phyloP scores from a whole-genome alignment of 2,888 invertebrate species.

The Pemphredon lugubris region DNA sequence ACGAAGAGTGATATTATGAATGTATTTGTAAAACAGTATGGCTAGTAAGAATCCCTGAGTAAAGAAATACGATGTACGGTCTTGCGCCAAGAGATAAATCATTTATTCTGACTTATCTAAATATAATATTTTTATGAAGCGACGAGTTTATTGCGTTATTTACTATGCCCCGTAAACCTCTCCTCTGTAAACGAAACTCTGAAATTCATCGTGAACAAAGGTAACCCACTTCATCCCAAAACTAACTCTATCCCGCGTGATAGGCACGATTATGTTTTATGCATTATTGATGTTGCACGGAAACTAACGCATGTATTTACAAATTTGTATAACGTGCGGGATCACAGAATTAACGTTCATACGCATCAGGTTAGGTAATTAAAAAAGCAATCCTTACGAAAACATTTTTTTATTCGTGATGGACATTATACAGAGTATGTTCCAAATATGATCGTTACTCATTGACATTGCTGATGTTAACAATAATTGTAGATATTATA shows the following conservation, averaged over 20 bases:
- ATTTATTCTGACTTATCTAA: conserved; percentile 72
- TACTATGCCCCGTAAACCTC: conserved; percentile 11
- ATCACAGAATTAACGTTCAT: no score
- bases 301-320: no score
- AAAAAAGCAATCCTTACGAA: conserved; percentile 62
- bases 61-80: conserved; percentile 64
- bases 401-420: conserved; percentile 69
- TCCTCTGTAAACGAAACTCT: no score
- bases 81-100: conserved; percentile 67
- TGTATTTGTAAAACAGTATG: conserved; percentile 65
- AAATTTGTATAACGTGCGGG: no score
- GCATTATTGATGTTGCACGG: no score
- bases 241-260: no score
- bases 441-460: conserved; percentile 65
- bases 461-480: conserved; percentile 61
- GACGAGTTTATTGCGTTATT: conserved; percentile 31
- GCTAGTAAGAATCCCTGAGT: conserved; percentile 62
- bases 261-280: no score
- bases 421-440: conserved; percentile 58
- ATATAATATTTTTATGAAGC: conserved; percentile 75
- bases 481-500: conserved; percentile 47
- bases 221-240: no score
- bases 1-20: conserved; percentile 52
- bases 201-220: no score
- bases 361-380: conserved; percentile 10